phyloP scores from a whole-genome alignment of 1,140 invertebrate species.

The Zaprionus tsacasi region DNA sequence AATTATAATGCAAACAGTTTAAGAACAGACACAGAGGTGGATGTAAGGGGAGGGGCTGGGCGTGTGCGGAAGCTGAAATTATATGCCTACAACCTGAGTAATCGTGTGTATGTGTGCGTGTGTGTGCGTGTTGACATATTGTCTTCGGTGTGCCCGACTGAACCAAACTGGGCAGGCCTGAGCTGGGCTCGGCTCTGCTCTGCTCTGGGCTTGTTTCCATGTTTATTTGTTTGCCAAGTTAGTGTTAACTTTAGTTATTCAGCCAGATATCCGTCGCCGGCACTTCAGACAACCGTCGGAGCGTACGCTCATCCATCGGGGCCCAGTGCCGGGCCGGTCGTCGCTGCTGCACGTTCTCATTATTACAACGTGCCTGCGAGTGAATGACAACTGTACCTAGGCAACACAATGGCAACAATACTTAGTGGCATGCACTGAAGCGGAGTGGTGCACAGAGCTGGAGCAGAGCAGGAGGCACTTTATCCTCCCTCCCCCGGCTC shows the following conservation, averaged over 20 bases:
- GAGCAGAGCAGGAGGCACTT: conserved; percentile 28
- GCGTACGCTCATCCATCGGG: conserved; percentile 21
- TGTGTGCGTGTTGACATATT: conserved; percentile 73
- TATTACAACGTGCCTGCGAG: conserved; percentile 74
- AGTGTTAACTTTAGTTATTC: conserved; percentile 83
- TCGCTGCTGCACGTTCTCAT: conserved; percentile 71
- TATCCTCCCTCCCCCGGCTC: conserved; percentile 6
- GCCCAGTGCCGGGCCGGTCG: background rate
- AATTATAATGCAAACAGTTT: conserved; percentile 80
- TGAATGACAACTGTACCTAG: conserved; percentile 71
- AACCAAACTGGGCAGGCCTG: background rate
- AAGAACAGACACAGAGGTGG: conserved; percentile 45
- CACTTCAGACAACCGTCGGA: conserved; percentile 62
- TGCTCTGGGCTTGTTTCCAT: conserved; percentile 59
- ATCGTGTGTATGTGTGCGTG: conserved; percentile 23
- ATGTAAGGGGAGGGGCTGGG: background rate
- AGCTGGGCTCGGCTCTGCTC: conserved; percentile 3
- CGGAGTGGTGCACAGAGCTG: conserved; percentile 4
- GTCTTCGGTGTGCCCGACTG: conserved; percentile 31
- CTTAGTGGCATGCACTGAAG: conserved; percentile 22
- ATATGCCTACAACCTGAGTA: conserved; percentile 68
- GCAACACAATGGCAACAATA: conserved; percentile 67
- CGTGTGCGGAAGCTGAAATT: conserved; percentile 74
- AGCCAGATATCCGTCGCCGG: conserved; percentile 75
- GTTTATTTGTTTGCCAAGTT: conserved; percentile 82